Percentiles rank a stretch among this genome's conserved stretches.
Evolutionary conservation across 2,888 invertebrate species (phyloP).

Genomic region (Hetaerina titia): DNA sequence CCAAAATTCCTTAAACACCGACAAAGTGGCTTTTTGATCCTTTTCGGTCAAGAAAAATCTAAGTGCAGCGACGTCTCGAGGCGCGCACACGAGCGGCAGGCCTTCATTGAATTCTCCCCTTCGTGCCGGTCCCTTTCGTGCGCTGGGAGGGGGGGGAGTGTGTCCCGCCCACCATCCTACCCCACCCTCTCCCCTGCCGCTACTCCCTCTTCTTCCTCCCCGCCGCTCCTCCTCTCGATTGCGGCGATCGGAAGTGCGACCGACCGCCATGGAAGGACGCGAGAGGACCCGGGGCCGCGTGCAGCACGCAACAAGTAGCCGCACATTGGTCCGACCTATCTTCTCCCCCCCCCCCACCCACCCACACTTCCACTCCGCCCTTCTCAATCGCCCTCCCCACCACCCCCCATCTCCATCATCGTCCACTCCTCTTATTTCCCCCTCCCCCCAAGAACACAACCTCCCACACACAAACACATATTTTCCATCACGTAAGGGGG

Average conservation of each 20-base stretch:
- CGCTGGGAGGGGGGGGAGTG: background rate
- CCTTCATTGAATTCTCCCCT: background rate
- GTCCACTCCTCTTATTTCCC: background rate
- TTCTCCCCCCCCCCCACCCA: background rate
- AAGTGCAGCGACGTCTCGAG: too few species aligned
- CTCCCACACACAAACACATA: background rate
- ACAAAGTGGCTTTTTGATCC: too few species aligned
- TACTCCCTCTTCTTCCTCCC: background rate
- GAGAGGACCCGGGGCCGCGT: background rate
- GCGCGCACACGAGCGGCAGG: background rate
- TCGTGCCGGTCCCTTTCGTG: too few species aligned
- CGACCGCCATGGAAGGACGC: background rate
- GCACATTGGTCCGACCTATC: background rate
- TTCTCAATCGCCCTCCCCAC: background rate
- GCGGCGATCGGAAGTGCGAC: background rate
- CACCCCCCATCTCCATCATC: background rate
- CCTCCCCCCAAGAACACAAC: too few species aligned
- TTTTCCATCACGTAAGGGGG: background rate
- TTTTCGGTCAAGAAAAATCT: too few species aligned
- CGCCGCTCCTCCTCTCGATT: background rate
- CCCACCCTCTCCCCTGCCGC: background rate
- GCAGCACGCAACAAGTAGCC: slow-evolving; percentile 22
- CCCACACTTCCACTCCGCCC: background rate
- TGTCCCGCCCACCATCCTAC: background rate
- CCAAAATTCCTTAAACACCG: too few species aligned